Evolutionary conservation across 2,797 vertebrate species (phyloP).

Genomic region (Thripadectes ignobilis): DNA sequence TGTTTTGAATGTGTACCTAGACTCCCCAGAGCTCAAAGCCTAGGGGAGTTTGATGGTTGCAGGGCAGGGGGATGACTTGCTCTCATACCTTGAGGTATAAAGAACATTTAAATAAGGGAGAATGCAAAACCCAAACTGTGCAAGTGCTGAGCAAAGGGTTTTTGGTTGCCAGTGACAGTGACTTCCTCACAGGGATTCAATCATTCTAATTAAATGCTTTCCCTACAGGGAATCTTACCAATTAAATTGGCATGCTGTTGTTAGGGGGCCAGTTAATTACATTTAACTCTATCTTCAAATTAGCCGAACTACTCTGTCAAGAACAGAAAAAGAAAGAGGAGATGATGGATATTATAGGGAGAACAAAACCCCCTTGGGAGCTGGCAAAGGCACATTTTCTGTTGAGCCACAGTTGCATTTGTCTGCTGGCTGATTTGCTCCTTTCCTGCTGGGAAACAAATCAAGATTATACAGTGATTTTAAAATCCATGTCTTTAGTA

Average conservation of each 20-base stretch:
- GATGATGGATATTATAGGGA: conserved; percentile 29
- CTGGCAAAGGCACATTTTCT: neutral
- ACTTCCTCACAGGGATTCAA: conserved; percentile 40
- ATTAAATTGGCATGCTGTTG: conserved; percentile 59
- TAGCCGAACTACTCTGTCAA: conserved; percentile 55
- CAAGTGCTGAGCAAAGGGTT: neutral
- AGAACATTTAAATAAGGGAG: neutral
- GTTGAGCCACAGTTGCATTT: conserved; percentile 17
- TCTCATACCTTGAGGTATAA: neutral
- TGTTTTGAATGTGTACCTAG: neutral
- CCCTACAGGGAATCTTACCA: conserved; percentile 56
- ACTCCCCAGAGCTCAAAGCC: neutral
- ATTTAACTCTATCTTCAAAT: conserved; percentile 66
- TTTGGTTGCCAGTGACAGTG: conserved; percentile 23
- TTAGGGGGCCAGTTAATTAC: conserved; percentile 69
- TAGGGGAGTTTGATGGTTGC: neutral
- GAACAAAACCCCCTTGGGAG: neutral
- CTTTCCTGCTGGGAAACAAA: conserved; percentile 36
- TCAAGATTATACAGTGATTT: conserved; percentile 20
- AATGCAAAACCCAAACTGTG: neutral
- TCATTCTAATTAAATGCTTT: conserved; percentile 68
- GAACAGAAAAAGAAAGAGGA: conserved; percentile 26
- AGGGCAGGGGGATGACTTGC: neutral
- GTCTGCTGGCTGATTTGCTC: conserved; percentile 39
- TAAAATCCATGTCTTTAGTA: neutral